Evolutionary conservation across 2,113 vertebrate species (phyloP), one percentile per base, ranked within the genome.

Genomic region (Prietella phreatophila): DNA sequence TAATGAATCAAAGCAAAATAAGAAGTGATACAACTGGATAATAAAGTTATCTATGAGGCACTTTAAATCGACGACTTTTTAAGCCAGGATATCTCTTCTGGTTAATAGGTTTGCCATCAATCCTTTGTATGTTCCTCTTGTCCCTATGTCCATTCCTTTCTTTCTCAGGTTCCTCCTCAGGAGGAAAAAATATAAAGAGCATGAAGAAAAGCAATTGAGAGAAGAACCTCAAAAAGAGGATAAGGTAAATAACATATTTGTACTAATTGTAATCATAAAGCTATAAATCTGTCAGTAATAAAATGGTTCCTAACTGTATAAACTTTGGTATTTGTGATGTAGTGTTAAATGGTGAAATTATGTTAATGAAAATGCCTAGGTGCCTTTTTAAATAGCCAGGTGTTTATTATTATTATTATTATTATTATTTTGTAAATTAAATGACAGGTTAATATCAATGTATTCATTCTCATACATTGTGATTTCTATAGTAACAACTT

Each of bases 121-220:
- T 61, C 60, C 60, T 65, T 65, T 65, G 63, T 67, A 67, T 67
- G 63, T 67, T 67, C n/a, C 65, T 30, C 65, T 67, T 67, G n/a
- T 42, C 39, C 39, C 39, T 42, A 42, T 42, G 6, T 33, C n/a
- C n/a, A 33, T 69, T 17, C 30, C n/a, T 69, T 1, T 15, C 30
- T 33, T 69, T 14, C 65, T 69, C 30, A 15, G 15, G 65, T 1
- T 15, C 30, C 17, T 69, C n/a, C 65, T 69, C 30, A 15, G 15
- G 65, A 33, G 5, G n/a, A 69, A 69, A 13, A 69, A 65, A n/a
- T 63, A 25, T 65, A 3, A 65, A 65, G 25, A 65, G n/a, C 14
- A 33, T 19, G 30, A 69, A 69, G 13, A 69, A 69, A 30, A 17
- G 30, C 4, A 2, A 2, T 6, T 71, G 17, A 69, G 63, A 30